Percentiles rank a stretch among this genome's conserved stretches.
Evolutionary conservation across 2,113 vertebrate species (phyloP).

Genomic region (Neolamprologus fasciatus): DNA sequence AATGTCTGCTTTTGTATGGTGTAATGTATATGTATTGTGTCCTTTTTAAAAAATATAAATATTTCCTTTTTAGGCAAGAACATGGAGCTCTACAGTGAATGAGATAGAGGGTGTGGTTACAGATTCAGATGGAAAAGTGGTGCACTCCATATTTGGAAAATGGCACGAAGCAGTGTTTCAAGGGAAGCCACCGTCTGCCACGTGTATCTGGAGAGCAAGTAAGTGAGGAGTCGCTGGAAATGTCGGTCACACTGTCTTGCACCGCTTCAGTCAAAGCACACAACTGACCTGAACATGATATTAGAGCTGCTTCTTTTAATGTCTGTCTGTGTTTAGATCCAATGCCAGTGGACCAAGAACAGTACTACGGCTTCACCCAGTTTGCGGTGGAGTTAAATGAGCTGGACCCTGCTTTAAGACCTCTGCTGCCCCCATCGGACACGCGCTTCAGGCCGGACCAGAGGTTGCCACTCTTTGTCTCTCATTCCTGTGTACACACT

Average conservation of each 20-base stretch:
- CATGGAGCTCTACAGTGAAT: conserved; percentile 83
- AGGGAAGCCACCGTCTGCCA: conserved; percentile 80
- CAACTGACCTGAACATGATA: neutral
- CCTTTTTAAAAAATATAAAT: neutral
- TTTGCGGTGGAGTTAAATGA: conserved; percentile 95
- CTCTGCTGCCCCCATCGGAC: conserved; percentile 84
- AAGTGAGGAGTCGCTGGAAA: conserved; percentile 54
- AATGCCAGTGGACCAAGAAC: conserved; percentile 82
- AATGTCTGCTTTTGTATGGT: neutral
- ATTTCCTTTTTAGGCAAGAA: conserved; percentile 71
- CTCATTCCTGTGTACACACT: neutral
- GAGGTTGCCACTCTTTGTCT: conserved; percentile 69
- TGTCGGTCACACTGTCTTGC: neutral
- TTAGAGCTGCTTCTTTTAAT: neutral
- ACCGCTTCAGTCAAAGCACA: neutral
- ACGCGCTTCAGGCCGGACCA: conserved; percentile 95
- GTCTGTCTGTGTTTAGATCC: conserved; percentile 70
- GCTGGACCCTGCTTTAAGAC: conserved; percentile 71
- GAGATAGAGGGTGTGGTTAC: conserved; percentile 89
- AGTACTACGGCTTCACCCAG: conserved; percentile 93
- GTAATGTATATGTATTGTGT: neutral
- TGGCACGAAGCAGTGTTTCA: conserved; percentile 94
- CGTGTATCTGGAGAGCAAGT: conserved; percentile 95
- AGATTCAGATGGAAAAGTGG: conserved; percentile 77
- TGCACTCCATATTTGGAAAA: conserved; percentile 88